Conservation (phyloP, 2,797 vertebrate species). For the Falco berigora region DNA sequence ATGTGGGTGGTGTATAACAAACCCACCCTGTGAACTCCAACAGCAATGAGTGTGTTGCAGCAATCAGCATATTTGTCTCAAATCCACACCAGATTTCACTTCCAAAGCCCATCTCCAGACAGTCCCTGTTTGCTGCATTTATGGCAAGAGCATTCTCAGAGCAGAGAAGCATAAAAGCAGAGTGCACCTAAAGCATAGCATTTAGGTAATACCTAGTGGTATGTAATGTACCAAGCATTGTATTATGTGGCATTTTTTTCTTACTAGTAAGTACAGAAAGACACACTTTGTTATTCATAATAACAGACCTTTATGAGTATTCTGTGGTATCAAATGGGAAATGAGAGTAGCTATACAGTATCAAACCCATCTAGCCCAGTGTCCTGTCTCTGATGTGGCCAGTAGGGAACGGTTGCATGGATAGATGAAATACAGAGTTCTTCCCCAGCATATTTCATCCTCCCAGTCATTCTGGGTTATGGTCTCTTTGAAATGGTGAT, state of each 20-base stretch:
- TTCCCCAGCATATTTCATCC: background rate
- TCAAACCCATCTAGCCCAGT: background rate
- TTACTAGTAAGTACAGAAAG: background rate
- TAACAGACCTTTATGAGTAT: background rate
- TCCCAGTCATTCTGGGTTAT: background rate
- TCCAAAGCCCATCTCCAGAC: background rate
- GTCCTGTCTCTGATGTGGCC: background rate
- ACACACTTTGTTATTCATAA: background rate
- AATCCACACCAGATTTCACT: background rate
- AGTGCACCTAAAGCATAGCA: background rate
- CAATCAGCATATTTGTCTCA: background rate
- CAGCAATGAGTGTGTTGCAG: accelerated
- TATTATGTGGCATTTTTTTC: background rate
- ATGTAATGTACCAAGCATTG: background rate
- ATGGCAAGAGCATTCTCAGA: background rate
- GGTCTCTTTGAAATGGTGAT: background rate
- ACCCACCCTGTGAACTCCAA: background rate
- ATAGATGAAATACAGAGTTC: background rate
- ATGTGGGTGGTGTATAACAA: background rate
- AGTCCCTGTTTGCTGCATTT: background rate
- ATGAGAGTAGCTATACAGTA: background rate
- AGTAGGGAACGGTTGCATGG: background rate
- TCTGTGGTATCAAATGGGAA: background rate
- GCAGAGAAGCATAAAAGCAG: background rate
- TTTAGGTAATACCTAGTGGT: no score